Conservation (phyloP, 2,113 vertebrate species). For the Pandion haliaetus region DNA sequence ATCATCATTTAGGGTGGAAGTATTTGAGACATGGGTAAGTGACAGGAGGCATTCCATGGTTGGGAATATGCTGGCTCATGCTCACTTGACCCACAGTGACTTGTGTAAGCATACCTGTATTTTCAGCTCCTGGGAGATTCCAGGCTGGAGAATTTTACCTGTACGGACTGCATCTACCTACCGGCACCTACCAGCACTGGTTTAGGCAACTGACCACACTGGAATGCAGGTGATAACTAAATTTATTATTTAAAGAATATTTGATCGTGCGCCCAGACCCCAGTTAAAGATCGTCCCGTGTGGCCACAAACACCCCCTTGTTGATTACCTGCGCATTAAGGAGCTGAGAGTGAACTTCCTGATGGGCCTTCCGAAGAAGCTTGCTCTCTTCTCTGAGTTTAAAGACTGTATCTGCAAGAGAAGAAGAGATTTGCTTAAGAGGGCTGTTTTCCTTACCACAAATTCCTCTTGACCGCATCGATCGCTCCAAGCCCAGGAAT, state of each 20-base stretch:
- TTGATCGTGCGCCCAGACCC: background rate
- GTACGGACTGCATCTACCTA: background rate
- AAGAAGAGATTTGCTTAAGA: background rate
- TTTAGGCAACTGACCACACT: background rate
- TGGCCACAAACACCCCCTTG: background rate
- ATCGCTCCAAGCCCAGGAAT: background rate
- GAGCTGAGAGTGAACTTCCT: conserved; percentile 70
- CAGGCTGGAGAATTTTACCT: background rate
- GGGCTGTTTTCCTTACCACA: background rate
- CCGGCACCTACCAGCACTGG: background rate
- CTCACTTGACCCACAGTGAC: background rate
- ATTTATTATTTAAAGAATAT: background rate
- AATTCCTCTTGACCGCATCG: background rate
- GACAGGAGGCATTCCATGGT: background rate
- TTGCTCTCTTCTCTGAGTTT: conserved; percentile 74
- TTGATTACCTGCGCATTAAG: conserved; percentile 64
- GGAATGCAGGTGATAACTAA: background rate
- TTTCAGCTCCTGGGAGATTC: background rate
- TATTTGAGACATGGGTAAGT: background rate
- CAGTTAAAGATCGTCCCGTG: background rate
- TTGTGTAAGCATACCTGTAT: background rate
- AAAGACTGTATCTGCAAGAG: conserved; percentile 58
- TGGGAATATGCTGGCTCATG: background rate
- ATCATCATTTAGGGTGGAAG: background rate
- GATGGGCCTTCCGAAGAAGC: conserved; percentile 69